phyloP scores from a whole-genome alignment of 1,140 invertebrate species.

The Diorhabda elongata region DNA sequence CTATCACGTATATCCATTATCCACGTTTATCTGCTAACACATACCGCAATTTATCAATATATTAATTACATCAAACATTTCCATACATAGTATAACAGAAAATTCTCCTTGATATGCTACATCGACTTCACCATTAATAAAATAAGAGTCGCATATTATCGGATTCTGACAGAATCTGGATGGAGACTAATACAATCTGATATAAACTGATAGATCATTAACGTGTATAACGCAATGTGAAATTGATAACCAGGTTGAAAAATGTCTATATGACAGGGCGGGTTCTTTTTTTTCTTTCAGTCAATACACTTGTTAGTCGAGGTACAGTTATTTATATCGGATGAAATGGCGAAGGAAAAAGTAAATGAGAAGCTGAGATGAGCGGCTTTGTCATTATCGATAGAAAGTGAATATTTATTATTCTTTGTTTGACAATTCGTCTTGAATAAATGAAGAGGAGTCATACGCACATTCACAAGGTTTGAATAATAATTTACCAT shows the following conservation, averaged over 20 bases:
- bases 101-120: conserved; percentile 2
- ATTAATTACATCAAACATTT: background rate
- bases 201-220: conserved; percentile 1
- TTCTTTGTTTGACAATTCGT: too few species aligned
- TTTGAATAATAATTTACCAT: too few species aligned
- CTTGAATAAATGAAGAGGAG: too few species aligned
- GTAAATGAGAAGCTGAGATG: too few species aligned
- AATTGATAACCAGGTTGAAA: conserved; percentile 2
- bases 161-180: background rate
- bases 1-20: too few species aligned
- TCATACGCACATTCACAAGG: too few species aligned
- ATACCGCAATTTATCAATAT: background rate
- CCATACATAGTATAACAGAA: background rate
- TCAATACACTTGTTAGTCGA: background rate
- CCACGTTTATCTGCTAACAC: background rate
- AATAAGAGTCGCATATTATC: background rate
- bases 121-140: background rate
- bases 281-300: background rate
- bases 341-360: background rate
- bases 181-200: conserved; percentile 1
- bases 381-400: too few species aligned
- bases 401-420: too few species aligned
- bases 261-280: conserved; percentile 1
- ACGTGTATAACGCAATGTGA: background rate
- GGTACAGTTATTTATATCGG: background rate